These are phyloP conservation scores for Leucophora obtusa DNA, from an alignment of 2,888 invertebrate species.

Conservation along the genomic window DNA sequence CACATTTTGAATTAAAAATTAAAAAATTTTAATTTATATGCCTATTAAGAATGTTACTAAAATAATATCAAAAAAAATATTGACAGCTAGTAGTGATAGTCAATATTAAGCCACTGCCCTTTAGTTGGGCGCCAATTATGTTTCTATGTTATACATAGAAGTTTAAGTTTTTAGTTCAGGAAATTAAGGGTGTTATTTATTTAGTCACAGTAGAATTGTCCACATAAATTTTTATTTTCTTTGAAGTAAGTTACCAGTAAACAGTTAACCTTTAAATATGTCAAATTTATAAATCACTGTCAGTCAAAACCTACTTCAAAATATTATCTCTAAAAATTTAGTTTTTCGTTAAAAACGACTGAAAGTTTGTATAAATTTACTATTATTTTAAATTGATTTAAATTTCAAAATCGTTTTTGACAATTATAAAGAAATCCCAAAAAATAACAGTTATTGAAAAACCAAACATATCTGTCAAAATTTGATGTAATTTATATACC, in stretches of 20 bases:
- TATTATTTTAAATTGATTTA: background rate
- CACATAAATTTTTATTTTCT: background rate
- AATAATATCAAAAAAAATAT: slow-evolving; percentile 2
- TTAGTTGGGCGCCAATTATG: no score
- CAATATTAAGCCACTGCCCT: no score
- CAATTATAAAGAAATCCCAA: background rate
- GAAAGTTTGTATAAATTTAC: background rate
- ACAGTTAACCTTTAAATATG: background rate
- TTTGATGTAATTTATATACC: slow-evolving; percentile 6
- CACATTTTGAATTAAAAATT: no score
- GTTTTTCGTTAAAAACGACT: background rate
- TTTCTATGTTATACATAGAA: no score
- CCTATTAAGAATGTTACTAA: no score
- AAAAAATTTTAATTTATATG: no score
- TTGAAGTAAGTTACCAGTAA: background rate
- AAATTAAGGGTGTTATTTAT: no score
- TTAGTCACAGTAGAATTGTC: no score
- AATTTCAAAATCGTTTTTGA: background rate
- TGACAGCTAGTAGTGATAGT: no score
- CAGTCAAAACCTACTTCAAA: background rate
- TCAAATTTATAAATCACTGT: background rate
- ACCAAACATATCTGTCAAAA: background rate
- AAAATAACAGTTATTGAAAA: background rate
- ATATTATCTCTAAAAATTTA: background rate
- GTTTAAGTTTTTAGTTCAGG: no score